phyloP scores from a whole-genome alignment of 2,113 vertebrate species.

The Python bivittatus region DNA sequence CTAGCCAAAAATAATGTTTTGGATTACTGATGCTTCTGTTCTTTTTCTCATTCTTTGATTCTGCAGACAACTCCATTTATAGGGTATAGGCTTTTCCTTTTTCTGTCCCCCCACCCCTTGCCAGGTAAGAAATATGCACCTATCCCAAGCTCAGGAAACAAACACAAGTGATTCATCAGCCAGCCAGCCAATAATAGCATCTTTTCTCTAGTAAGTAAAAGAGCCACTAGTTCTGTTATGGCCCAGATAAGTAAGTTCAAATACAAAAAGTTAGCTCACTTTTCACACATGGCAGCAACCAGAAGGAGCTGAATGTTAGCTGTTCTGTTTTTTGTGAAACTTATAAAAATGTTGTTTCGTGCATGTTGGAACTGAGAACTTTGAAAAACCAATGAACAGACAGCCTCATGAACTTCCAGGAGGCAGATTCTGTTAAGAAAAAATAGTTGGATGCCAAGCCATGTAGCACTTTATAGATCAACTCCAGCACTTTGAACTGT shows the following conservation, averaged over 20 bases:
- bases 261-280: neutral
- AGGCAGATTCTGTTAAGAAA: neutral
- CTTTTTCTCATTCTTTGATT: neutral
- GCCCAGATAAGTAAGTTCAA: neutral
- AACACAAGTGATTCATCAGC: neutral
- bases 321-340: neutral
- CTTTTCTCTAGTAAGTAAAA: neutral
- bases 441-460: neutral
- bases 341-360: neutral
- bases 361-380: neutral
- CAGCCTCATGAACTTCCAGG: neutral
- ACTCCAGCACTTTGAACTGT: neutral
- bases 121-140: neutral
- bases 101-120: too few relatives aligned
- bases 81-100: neutral
- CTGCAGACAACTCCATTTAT: neutral
- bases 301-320: neutral
- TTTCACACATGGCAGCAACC: neutral
- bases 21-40: neutral
- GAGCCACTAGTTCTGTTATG: neutral
- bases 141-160: neutral
- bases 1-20: neutral
- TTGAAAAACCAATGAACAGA: neutral
- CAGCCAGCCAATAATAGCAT: neutral
- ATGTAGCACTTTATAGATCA: neutral